Base-by-base conservation (phyloP, 2,797 vertebrate species). In the Orestias chungarensis region DNA sequence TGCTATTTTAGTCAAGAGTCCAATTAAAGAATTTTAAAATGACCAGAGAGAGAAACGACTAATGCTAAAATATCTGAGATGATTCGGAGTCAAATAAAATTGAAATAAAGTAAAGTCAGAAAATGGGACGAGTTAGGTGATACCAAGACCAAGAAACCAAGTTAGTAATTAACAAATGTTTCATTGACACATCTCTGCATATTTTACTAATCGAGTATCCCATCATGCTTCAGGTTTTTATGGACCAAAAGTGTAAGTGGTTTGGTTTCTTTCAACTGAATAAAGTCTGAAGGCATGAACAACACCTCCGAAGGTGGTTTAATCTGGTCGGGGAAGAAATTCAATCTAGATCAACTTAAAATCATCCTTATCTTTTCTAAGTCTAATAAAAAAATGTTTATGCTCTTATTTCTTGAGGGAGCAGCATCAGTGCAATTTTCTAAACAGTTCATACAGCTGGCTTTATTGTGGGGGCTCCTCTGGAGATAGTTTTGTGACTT, bases 21-120 rank as follows among this genome's bases (percentile, higher is more conserved):
- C 29, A 66, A 47, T 47, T 66, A 66, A 47, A 47, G 31, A 40
- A 29, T 27, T 42, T 64, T 42, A 31, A 59, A 59, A 20, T 35
- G 54, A 57, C 18, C 29, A 59, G 9, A 59, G 11, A 33, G 31
- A 59, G 15, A 33, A 33, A 7, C 23, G 31, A 33, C 29, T 35
- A 31, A 10, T 59, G 31, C 17, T 33, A 23, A 33, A 20, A 59
- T 35, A 23, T 35, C 31, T 59, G 31, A 59, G 9, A 5, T 59
- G 31, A 59, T 59, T 31, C 33, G 23, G 17, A 35, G 11, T 23
- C 9, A 59, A 31, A 35, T 59, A 31, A 59, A 59, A 59, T 20
- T 23, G 18, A 9, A 57, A 4, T 23, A 10, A 59, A 59, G 55
- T 33, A 33, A 57, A 55, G 8, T 55, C 15, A 31, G 2, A 31